These are phyloP conservation scores for Nibea albiflora DNA, from an alignment of 2,113 vertebrate genomes.

Conservation along the genomic window DNA sequence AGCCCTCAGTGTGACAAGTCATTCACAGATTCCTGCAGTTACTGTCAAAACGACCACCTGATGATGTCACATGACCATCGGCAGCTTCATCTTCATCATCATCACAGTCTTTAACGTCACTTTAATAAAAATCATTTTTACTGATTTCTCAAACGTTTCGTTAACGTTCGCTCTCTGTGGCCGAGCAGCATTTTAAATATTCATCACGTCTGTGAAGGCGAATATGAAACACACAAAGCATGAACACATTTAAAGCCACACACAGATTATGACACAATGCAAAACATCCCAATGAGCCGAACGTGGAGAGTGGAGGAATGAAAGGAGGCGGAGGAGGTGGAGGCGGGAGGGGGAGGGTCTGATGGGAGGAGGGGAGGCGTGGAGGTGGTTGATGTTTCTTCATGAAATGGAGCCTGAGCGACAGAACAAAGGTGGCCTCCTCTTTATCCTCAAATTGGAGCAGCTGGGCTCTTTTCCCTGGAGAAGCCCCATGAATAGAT, in stretches of 20 bases:
- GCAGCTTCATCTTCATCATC: not conserved
- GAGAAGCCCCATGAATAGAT: conserved; percentile 85
- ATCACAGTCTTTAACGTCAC: too few relatives aligned
- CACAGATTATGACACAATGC: not conserved
- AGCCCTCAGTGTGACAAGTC: not conserved
- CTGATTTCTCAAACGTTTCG: too few relatives aligned
- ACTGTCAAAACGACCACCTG: conserved; percentile 11
- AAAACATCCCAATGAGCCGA: not conserved
- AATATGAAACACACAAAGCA: too few relatives aligned
- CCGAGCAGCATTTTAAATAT: too few relatives aligned
- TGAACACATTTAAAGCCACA: too few relatives aligned
- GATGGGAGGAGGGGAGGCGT: conserved; percentile 57
- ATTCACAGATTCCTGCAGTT: conserved; percentile 12
- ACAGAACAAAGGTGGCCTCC: conserved; percentile 84
- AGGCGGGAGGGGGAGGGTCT: not conserved
- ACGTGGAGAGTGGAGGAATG: conserved; percentile 45
- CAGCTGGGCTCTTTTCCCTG: conserved; percentile 86
- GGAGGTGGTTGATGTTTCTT: conserved; percentile 62
- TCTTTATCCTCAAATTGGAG: conserved; percentile 89
- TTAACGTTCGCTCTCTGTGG: too few relatives aligned
- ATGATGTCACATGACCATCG: not conserved
- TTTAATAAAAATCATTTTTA: too few relatives aligned
- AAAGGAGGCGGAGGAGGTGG: conserved; percentile 28
- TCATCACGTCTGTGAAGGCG: too few relatives aligned
- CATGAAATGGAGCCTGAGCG: conserved; percentile 49